Base-by-base conservation (phyloP, 1,140 invertebrate species). In the Solenopsis invicta region DNA sequence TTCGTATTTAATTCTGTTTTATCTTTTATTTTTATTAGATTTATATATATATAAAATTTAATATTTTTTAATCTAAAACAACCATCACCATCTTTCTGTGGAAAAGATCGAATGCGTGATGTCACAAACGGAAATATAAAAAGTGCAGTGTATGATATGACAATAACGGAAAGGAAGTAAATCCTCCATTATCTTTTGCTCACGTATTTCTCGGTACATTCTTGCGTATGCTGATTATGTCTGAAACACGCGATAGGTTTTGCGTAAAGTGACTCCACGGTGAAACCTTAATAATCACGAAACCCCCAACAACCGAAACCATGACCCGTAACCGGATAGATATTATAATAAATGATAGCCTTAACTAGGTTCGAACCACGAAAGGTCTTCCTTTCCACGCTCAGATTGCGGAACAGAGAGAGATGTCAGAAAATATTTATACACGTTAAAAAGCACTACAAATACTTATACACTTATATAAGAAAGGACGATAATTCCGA, bases 281-380 rank as follows among this genome's bases (percentile, higher is more conserved):
- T 71, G 89, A 91, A 89, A 91, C 87, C 90, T 91, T 91, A 91
- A 91, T 87, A 91, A 87, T 67, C 67, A 88, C 52, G 62, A 64
- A 87, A 87, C 77, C 87, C 85, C 75, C 64, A 64, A 82, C 84
- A 82, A 89, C 89, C 84, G 78, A 91, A 88, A 91, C 61, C 89
- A 77, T 87, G 84, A 91, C 78, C 89, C 74, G 90, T 89, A 91
- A 91, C 85, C 85, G 89, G 89, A 89, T 91, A 91, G 87, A 91
- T 91, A 89, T 89, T 89, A 71, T 84, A 89, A 91, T 91, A 89
- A 91, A 88, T 84, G 89, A 71, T 88, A 72, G 61, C 56, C 71
- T 56, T 67, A 72, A 90, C 74, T 50, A 78, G 75, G 52, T 90
- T 88, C 59, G 78, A 52, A 75, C 67, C 54, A 41, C 75, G 80